Conservation (phyloP, 2,888 invertebrate species). For the Ophraella communa region DNA sequence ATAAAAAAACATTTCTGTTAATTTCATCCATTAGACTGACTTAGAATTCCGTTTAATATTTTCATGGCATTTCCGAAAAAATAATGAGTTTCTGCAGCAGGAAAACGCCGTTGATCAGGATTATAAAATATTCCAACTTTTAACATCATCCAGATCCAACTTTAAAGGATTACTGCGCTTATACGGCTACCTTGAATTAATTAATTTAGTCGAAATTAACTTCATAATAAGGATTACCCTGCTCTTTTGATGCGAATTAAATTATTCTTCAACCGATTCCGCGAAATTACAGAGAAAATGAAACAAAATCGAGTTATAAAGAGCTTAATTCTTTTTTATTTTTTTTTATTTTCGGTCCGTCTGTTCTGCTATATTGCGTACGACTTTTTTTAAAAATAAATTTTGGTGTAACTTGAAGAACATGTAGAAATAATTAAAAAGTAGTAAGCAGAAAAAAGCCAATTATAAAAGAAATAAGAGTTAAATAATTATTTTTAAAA, state of each 20-base stretch:
- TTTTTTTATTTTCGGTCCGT: not conserved
- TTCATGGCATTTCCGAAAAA: conserved; percentile 3
- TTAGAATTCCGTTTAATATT: not conserved
- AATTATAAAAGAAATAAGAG: no score
- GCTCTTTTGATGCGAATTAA: conserved; percentile 22
- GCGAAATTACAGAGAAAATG: conserved; percentile 1
- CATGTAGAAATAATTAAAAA: no score
- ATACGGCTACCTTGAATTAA: conserved; percentile 43
- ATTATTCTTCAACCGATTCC: conserved; percentile 18
- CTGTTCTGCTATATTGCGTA: not conserved
- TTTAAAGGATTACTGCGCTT: conserved; percentile 44
- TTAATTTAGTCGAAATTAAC: conserved; percentile 47
- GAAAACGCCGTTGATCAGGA: conserved; percentile 11
- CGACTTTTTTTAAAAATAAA: not conserved
- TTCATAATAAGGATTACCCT: conserved; percentile 41
- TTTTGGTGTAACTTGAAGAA: no score
- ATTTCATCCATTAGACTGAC: not conserved
- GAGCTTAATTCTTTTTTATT: not conserved
- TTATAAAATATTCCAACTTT: conserved; percentile 35
- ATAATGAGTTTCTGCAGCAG: conserved; percentile 6
- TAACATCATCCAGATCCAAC: conserved; percentile 42
- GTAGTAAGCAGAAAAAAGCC: no score
- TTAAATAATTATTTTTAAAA: no score
- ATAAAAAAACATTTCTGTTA: no score
- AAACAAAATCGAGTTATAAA: not conserved